These are phyloP conservation scores for Julus scandinavius DNA, from an alignment of 2,888 invertebrate species.

Conservation along the genomic window DNA sequence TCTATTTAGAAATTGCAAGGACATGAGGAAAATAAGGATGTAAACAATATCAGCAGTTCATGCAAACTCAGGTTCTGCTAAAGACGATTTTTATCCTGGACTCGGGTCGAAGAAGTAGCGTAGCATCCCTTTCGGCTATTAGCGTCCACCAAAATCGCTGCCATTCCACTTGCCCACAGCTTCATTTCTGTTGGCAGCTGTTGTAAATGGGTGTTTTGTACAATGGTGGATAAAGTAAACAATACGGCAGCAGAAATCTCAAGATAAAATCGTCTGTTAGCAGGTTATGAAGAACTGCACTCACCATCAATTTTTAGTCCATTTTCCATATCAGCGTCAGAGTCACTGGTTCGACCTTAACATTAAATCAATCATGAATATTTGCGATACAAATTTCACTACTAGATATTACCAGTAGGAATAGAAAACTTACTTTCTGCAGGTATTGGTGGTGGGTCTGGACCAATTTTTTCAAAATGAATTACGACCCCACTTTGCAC, in stretches of 20 bases:
- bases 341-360: slow-evolving; percentile 3
- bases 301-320: slow-evolving; percentile 40
- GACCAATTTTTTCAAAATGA: slow-evolving; percentile 95
- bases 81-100: neutral
- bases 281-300: neutral
- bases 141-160: no score
- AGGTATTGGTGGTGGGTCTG: slow-evolving; percentile 71
- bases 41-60: neutral
- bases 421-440: slow-evolving; percentile 44
- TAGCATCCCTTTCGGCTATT: no score
- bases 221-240: neutral
- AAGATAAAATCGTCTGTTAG: neutral
- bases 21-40: neutral
- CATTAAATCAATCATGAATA: neutral
- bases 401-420: neutral
- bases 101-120: neutral
- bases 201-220: neutral
- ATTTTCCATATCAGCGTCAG: neutral
- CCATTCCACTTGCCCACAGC: no score
- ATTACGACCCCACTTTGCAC: slow-evolving; percentile 98
- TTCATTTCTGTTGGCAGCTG: no score
- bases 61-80: neutral
- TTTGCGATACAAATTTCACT: neutral
- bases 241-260: neutral
- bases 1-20: neutral